Evolutionary conservation across 2,113 vertebrate genomes (phyloP).

Genomic region (Oceanites oceanicus): DNA sequence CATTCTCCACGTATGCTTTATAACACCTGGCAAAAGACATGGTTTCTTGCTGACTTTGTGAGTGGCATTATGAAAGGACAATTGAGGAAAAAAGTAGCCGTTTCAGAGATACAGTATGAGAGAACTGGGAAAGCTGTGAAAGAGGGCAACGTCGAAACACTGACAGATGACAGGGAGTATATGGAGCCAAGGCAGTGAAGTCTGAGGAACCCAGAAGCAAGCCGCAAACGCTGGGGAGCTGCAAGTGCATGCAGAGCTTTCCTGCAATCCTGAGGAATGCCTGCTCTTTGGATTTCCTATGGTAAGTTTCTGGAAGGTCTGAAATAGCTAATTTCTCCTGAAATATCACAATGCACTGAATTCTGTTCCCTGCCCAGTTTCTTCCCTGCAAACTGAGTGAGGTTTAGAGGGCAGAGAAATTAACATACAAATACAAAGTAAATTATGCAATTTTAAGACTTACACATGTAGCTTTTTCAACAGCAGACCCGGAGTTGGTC

Average conservation of each 20-base stretch:
- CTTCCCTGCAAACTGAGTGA: not conserved
- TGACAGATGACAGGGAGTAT: not conserved
- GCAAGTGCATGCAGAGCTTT: not conserved
- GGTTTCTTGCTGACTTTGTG: not conserved
- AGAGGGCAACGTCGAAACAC: not conserved
- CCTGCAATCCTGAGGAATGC: not conserved
- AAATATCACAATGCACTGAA: not conserved
- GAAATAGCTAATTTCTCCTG: not conserved
- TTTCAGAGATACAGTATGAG: not conserved
- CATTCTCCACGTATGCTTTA: not conserved
- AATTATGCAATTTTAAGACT: constrained; percentile 41
- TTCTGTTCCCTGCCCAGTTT: not conserved
- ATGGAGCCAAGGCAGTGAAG: not conserved
- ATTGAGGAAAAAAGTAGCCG: not conserved
- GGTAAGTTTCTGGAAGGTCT: not conserved
- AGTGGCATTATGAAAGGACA: not conserved
- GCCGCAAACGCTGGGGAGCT: not conserved
- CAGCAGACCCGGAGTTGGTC: not conserved
- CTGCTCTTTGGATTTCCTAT: not conserved
- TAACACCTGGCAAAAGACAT: not conserved
- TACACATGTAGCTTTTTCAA: constrained; percentile 77
- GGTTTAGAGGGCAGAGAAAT: not conserved
- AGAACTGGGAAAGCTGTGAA: not conserved
- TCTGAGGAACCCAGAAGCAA: not conserved
- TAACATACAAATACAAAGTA: not conserved